Evolutionary conservation across 2,113 vertebrate genomes (phyloP).

Genomic region (Willisornis vidua): DNA sequence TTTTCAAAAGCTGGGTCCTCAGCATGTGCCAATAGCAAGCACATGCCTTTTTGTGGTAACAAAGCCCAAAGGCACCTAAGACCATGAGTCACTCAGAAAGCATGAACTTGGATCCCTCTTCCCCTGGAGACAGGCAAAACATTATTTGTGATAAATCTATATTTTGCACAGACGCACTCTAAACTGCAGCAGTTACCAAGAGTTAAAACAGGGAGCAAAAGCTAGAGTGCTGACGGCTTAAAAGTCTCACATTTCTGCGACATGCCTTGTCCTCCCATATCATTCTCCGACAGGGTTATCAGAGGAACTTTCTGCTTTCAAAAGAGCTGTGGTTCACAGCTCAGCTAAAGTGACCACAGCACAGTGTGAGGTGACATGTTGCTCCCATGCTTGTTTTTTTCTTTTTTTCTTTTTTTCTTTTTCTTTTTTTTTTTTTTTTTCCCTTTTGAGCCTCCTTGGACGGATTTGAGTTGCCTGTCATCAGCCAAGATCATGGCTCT

Average conservation of each 20-base stretch:
- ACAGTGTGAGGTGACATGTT: constrained; percentile 73
- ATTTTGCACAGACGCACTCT: constrained; percentile 21
- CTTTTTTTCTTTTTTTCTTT: not conserved
- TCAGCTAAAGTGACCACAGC: constrained; percentile 76
- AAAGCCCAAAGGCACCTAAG: not conserved
- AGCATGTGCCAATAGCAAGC: not conserved
- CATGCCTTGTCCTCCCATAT: constrained; percentile 69
- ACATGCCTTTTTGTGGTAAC: not conserved
- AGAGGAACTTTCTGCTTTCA: constrained; percentile 68
- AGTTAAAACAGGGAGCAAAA: constrained; percentile 68
- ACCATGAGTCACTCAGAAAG: constrained; percentile 25
- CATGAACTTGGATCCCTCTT: constrained; percentile 5
- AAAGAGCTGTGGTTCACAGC: constrained; percentile 72
- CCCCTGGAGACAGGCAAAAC: not conserved
- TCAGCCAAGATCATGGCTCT: constrained; percentile 33
- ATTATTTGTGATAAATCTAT: constrained; percentile 56
- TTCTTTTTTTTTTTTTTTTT: not conserved
- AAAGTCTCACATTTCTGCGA: constrained; percentile 71
- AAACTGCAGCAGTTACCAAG: constrained; percentile 15
- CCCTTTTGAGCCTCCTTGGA: constrained; percentile 49
- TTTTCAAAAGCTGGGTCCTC: not conserved
- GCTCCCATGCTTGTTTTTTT: not conserved
- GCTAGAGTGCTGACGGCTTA: constrained; percentile 64
- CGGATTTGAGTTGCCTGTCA: constrained; percentile 75
- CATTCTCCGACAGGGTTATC: constrained; percentile 75